Percentiles rank a stretch among this genome's conserved stretches.
Evolutionary conservation across 2,888 invertebrate species (phyloP).

Genomic region (Mimas tiliae): DNA sequence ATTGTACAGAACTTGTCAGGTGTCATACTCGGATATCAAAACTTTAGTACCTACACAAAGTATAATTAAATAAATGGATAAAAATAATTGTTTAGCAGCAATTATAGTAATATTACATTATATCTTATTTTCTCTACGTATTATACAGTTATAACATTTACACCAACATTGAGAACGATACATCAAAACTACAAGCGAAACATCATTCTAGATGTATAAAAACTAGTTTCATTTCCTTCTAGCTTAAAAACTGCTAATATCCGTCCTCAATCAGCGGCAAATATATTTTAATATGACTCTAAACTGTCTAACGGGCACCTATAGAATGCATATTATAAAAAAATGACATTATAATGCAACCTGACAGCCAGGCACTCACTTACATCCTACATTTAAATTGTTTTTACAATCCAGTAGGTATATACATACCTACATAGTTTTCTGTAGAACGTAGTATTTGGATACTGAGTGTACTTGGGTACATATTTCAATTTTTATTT

Average conservation of each 20-base stretch:
- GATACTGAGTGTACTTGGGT: too few species aligned
- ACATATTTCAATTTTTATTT: too few species aligned
- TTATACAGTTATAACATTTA: neutral
- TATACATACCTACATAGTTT: neutral
- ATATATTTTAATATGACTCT: constrained; percentile 15
- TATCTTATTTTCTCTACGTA: too few species aligned
- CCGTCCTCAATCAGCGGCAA: constrained; percentile 18
- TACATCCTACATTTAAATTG: neutral
- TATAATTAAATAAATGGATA: neutral
- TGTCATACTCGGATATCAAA: neutral
- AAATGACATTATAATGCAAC: constrained; percentile 13
- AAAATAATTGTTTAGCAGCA: neutral
- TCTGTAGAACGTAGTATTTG: too few species aligned
- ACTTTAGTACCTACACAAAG: neutral
- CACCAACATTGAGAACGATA: constrained; percentile 11
- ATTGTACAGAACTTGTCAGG: too few species aligned
- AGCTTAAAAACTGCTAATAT: constrained; percentile 27
- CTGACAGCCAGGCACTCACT: constrained; percentile 23
- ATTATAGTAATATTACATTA: neutral
- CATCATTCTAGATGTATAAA: constrained; percentile 14
- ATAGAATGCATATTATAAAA: neutral
- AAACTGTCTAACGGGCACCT: constrained; percentile 13
- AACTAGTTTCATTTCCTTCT: constrained; percentile 28
- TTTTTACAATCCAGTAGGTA: too few species aligned
- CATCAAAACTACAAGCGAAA: constrained; percentile 13